phyloP scores from a whole-genome alignment of 1,140 invertebrate genomes.

The Aphidius gifuensis region DNA sequence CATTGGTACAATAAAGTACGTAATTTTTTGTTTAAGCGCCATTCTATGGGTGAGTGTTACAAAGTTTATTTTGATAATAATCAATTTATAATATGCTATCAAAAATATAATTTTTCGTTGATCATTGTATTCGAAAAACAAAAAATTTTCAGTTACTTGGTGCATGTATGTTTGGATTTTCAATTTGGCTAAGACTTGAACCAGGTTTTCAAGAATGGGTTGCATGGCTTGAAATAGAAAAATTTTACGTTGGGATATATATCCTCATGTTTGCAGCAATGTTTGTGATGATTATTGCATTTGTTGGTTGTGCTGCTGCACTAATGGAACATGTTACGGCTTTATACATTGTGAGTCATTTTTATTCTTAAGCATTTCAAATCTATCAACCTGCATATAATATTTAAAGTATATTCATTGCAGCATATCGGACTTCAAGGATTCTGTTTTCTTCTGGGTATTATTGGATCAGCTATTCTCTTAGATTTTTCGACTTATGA shows the following conservation, averaged over 20 bases:
- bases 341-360: conserved; percentile 61
- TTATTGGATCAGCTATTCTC: conserved; percentile 73
- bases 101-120: too few species aligned
- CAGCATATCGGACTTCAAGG: conserved; percentile 71
- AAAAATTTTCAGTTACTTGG: conserved; percentile 64
- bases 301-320: conserved; percentile 72
- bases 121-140: too few species aligned
- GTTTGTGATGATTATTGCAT: conserved; percentile 69
- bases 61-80: too few species aligned
- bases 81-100: too few species aligned
- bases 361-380: not conserved
- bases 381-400: not conserved
- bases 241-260: conserved; percentile 80
- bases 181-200: conserved; percentile 77
- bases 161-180: conserved; percentile 70
- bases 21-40: conserved; percentile 68
- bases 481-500: conserved; percentile 76
- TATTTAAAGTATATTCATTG: conserved; percentile 33
- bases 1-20: conserved; percentile 69
- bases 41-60: conserved; percentile 63
- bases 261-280: conserved; percentile 70
- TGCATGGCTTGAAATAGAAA: conserved; percentile 65
- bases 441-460: conserved; percentile 66
- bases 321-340: conserved; percentile 65
- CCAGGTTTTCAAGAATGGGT: conserved; percentile 78